A percentile compares a stretch with the other conserved stretches of the same genome.
phyloP scores from a whole-genome alignment of 2,888 invertebrate genomes.

The Hipparchia semele region DNA sequence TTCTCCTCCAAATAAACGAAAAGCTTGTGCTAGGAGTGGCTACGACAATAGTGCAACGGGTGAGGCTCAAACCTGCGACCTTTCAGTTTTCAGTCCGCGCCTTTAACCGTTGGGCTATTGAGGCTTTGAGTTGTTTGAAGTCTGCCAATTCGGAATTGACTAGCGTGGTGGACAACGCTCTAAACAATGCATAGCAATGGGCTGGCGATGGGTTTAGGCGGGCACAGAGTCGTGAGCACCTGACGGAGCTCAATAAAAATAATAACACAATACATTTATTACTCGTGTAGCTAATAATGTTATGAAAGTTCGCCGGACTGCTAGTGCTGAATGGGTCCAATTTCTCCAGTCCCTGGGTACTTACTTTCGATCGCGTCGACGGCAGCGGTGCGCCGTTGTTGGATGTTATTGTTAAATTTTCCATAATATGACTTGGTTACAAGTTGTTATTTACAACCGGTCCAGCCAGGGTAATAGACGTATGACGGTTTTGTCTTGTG shows the following conservation, averaged over 20 bases:
- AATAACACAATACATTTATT: slow-evolving; percentile 29
- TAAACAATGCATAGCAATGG: no score
- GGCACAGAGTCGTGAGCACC: slow-evolving; percentile 16
- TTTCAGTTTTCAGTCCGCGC: no score
- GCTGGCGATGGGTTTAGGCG: background rate
- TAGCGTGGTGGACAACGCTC: no score
- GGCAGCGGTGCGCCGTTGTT: slow-evolving; percentile 32
- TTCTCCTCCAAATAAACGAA: no score
- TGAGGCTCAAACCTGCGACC: no score
- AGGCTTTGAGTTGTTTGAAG: no score
- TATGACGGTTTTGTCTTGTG: background rate
- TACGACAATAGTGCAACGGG: no score
- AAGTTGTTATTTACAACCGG: background rate
- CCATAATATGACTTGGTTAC: slow-evolving; percentile 40
- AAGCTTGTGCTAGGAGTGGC: no score
- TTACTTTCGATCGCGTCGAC: slow-evolving; percentile 51
- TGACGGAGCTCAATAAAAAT: slow-evolving; percentile 17
- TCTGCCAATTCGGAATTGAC: no score
- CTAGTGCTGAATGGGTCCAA: slow-evolving; percentile 32
- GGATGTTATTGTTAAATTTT: slow-evolving; percentile 48
- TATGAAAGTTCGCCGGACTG: slow-evolving; percentile 33
- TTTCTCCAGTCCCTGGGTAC: slow-evolving; percentile 42
- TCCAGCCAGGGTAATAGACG: slow-evolving; percentile 21
- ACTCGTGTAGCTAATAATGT: slow-evolving; percentile 36
- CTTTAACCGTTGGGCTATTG: no score